Evolutionary conservation across 2,797 vertebrate genomes (phyloP).

Genomic region (Novumbra hubbsi): DNA sequence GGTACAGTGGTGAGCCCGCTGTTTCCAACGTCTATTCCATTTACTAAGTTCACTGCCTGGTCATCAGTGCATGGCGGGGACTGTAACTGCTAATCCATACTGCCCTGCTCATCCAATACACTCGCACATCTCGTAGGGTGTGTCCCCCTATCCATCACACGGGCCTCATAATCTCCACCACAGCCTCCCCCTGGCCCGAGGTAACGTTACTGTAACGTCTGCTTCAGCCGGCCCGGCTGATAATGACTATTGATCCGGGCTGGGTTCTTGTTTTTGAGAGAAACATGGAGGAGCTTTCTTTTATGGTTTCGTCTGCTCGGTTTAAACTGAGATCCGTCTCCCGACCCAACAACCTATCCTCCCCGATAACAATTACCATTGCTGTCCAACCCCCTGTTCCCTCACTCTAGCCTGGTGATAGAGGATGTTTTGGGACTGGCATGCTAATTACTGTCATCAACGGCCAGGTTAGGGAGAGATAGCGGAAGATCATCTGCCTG

Average conservation of each 20-base stretch:
- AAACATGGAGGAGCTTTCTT: conserved; percentile 26
- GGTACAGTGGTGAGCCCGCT: conserved; percentile 23
- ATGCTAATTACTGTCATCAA: conserved; percentile 45
- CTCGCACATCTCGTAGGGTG: conserved; percentile 36
- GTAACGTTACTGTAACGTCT: conserved; percentile 59
- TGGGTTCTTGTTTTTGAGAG: conserved; percentile 29
- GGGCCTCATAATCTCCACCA: conserved; percentile 61
- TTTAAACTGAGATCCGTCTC: background rate
- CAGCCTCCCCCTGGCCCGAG: conserved; percentile 50
- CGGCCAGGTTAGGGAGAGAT: conserved; percentile 17
- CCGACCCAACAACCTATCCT: background rate
- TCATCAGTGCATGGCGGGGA: conserved; percentile 34
- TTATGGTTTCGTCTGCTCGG: conserved; percentile 34
- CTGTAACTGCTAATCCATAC: conserved; percentile 51
- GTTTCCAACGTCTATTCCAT: conserved; percentile 43
- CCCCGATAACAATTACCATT: background rate
- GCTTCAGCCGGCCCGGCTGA: conserved; percentile 61
- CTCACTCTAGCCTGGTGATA: conserved; percentile 22
- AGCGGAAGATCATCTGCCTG: conserved; percentile 1
- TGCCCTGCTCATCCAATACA: conserved; percentile 32
- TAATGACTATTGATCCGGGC: conserved; percentile 73
- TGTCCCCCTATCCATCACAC: conserved; percentile 48
- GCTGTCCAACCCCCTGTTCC: background rate
- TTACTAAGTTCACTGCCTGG: conserved; percentile 44
- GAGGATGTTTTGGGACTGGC: conserved; percentile 40